Percentiles rank a stretch among this genome's conserved stretches.
These are phyloP conservation scores for Rotaria magnacalcarata DNA, from an alignment of 2,888 invertebrate species.

Conservation along the genomic window DNA sequence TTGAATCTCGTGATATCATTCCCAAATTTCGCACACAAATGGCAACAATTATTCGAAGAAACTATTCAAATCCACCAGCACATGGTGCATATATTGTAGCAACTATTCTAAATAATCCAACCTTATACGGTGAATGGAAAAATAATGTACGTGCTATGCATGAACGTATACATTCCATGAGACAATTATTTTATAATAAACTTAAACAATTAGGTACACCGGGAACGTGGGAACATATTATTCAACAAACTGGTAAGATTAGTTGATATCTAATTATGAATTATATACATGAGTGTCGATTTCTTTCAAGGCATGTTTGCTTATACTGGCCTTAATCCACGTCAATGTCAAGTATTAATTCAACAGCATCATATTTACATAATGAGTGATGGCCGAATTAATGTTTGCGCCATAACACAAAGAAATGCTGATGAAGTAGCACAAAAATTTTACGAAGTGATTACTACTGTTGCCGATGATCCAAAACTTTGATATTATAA, in stretches of 20 bases:
- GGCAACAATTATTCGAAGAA: conserved; percentile 72
- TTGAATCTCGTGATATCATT: conserved; percentile 64
- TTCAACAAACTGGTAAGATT: conserved; percentile 52
- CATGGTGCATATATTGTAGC: conserved; percentile 88
- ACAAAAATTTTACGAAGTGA: background rate
- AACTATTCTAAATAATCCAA: conserved; percentile 71
- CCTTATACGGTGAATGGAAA: conserved; percentile 79
- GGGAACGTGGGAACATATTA: conserved; percentile 91
- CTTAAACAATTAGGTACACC: conserved; percentile 67
- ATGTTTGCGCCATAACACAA: background rate
- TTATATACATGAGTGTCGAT: background rate
- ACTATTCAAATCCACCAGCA: conserved; percentile 93
- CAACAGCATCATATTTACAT: background rate
- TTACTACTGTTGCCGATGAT: background rate
- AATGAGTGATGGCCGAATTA: background rate
- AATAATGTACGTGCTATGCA: conserved; percentile 80
- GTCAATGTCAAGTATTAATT: background rate
- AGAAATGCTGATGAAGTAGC: background rate
- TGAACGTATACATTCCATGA: conserved; percentile 79
- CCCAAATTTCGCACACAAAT: conserved; percentile 75
- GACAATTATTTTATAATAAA: conserved; percentile 63
- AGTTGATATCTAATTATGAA: background rate
- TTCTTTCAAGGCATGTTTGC: background rate
- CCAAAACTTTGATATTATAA: background rate
- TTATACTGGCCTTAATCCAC: background rate